Evolutionary conservation across 2,113 vertebrate genomes (phyloP).

Genomic region (Heterotis niloticus): DNA sequence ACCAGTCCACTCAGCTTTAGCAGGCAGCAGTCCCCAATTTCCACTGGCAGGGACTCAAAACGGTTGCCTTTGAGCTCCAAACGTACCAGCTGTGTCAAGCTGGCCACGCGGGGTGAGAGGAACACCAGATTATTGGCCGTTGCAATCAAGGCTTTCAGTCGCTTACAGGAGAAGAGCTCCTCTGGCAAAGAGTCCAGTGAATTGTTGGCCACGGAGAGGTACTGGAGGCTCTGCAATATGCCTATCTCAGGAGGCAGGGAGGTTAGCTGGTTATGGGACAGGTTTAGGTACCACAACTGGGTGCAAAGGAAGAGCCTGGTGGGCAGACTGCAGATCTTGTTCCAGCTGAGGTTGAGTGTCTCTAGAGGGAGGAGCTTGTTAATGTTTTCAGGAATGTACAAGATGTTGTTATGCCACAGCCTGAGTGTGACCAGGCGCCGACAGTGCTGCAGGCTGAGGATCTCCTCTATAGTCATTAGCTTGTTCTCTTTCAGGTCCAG

Average conservation of each 20-base stretch:
- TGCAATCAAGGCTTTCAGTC: conserved; percentile 67
- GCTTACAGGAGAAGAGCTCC: conserved; percentile 79
- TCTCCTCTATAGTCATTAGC: conserved; percentile 79
- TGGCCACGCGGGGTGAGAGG: conserved; percentile 66
- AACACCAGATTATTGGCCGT: conserved; percentile 68
- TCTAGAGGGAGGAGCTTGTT: conserved; percentile 73
- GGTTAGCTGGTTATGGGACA: conserved; percentile 76
- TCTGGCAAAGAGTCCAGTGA: conserved; percentile 72
- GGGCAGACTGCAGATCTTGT: conserved; percentile 72
- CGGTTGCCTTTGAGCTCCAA: conserved; percentile 79
- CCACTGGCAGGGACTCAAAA: conserved; percentile 68
- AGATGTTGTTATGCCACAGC: conserved; percentile 82
- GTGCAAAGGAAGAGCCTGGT: conserved; percentile 72
- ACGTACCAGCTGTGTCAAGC: conserved; percentile 61
- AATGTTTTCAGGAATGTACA: conserved; percentile 77
- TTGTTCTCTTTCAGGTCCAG: conserved; percentile 80
- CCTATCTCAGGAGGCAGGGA: conserved; percentile 71
- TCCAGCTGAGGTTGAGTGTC: conserved; percentile 75
- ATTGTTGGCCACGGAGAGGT: conserved; percentile 72
- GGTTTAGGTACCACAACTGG: conserved; percentile 72
- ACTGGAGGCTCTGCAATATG: conserved; percentile 72
- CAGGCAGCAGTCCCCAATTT: conserved; percentile 62
- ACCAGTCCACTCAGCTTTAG: conserved; percentile 64
- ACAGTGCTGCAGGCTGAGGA: conserved; percentile 84
- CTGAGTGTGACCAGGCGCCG: conserved; percentile 68